These are phyloP conservation scores for Drosophila asahinai DNA, from an alignment of 1,140 invertebrate genomes.

Conservation along the genomic window DNA sequence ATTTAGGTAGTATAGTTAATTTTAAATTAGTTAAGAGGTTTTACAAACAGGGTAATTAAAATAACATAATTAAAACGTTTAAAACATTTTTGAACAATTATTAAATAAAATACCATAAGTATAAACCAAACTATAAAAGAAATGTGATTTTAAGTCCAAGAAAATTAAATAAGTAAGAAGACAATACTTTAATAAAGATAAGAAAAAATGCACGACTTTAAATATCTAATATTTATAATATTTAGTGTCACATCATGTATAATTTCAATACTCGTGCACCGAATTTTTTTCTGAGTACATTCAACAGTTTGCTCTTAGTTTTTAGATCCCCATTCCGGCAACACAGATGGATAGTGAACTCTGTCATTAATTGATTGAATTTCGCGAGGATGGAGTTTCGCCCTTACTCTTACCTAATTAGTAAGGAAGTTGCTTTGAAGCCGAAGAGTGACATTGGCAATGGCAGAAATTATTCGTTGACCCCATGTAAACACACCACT, in stretches of 20 bases:
- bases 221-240: too few species aligned
- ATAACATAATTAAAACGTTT: too few species aligned
- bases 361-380: slow-evolving; percentile 34
- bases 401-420: slow-evolving; percentile 5
- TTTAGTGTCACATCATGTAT: background rate
- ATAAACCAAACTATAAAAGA: too few species aligned
- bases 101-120: too few species aligned
- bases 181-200: too few species aligned
- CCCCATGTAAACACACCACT: background rate
- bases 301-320: slow-evolving; percentile 22
- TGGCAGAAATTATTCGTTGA: background rate
- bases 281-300: slow-evolving; percentile 1
- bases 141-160: too few species aligned
- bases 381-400: background rate
- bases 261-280: background rate
- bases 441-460: background rate
- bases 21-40: too few species aligned
- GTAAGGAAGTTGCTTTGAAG: background rate
- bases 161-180: too few species aligned
- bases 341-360: background rate
- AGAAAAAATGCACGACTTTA: too few species aligned
- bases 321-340: background rate
- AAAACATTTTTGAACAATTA: too few species aligned
- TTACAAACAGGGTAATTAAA: too few species aligned
- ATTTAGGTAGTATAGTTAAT: too few species aligned